Evolutionary conservation across 1,140 invertebrate species (phyloP).

Genomic region (Eupristina koningsbergeri): DNA sequence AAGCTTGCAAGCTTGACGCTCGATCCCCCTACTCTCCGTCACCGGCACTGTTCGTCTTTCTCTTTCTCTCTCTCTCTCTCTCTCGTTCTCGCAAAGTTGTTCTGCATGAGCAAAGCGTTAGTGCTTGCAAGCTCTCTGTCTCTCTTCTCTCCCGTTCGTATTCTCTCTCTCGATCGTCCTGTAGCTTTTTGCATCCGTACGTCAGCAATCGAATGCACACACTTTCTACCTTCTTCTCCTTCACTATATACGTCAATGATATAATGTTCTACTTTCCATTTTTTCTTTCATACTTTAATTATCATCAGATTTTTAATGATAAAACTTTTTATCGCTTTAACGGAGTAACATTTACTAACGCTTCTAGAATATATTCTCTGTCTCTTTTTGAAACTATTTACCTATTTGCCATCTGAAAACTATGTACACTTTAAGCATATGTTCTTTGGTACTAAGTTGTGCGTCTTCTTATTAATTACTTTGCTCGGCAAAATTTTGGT

Average conservation of each 20-base stretch:
- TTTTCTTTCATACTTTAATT: neutral
- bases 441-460: neutral
- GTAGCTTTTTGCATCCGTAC: constrained; percentile 13
- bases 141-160: neutral
- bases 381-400: neutral
- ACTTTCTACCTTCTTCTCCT: neutral
- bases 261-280: neutral
- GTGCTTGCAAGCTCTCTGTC: constrained; percentile 7
- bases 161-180: neutral
- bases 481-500: no score
- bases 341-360: neutral
- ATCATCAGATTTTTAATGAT: neutral
- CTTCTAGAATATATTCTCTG: neutral
- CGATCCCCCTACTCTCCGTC: constrained; percentile 31
- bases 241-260: neutral
- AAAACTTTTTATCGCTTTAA: neutral
- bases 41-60: constrained; percentile 42
- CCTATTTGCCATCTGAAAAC: neutral
- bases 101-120: constrained; percentile 41
- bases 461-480: neutral
- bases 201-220: constrained; percentile 8
- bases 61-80: constrained; percentile 43
- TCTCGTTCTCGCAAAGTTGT: no score
- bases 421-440: no score
- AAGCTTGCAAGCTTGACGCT: constrained; percentile 54